Evolutionary conservation across 2,888 invertebrate species (phyloP).

Genomic region (Eristalinus sepulchralis): DNA sequence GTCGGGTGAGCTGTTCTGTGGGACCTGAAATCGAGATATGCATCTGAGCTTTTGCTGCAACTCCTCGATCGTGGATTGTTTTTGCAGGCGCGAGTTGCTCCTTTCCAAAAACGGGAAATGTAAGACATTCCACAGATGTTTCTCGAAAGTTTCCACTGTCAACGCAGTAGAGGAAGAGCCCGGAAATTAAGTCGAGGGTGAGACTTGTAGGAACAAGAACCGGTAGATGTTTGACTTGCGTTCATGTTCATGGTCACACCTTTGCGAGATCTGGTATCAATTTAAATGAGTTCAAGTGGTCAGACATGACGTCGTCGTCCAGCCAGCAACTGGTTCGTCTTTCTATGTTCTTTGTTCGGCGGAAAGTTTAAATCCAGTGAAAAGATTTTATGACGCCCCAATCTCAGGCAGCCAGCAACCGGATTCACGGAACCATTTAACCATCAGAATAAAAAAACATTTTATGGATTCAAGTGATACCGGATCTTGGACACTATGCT

Average conservation of each 20-base stretch:
- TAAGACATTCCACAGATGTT: background rate
- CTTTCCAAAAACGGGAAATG: background rate
- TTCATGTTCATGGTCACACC: conserved; percentile 7
- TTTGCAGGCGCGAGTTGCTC: background rate
- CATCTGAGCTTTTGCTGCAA: conserved; percentile 45
- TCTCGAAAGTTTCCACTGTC: background rate
- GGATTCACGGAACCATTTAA: background rate
- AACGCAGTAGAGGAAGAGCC: background rate
- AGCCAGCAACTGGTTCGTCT: background rate
- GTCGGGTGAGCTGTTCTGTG: background rate
- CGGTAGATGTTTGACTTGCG: background rate
- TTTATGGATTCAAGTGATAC: background rate
- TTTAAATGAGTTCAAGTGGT: conserved; percentile 1
- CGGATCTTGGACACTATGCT: background rate
- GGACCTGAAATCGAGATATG: background rate
- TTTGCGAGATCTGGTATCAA: background rate
- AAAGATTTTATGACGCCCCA: background rate
- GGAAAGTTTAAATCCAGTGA: background rate
- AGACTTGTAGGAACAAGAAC: background rate
- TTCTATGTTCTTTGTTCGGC: background rate
- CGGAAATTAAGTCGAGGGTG: background rate
- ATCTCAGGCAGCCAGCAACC: background rate
- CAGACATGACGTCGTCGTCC: background rate
- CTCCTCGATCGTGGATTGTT: background rate
- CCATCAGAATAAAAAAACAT: background rate